Evolutionary conservation across 1,140 invertebrate species (phyloP), one percentile per base, ranked within the genome.

Genomic region (Drosophila tsacasi): DNA sequence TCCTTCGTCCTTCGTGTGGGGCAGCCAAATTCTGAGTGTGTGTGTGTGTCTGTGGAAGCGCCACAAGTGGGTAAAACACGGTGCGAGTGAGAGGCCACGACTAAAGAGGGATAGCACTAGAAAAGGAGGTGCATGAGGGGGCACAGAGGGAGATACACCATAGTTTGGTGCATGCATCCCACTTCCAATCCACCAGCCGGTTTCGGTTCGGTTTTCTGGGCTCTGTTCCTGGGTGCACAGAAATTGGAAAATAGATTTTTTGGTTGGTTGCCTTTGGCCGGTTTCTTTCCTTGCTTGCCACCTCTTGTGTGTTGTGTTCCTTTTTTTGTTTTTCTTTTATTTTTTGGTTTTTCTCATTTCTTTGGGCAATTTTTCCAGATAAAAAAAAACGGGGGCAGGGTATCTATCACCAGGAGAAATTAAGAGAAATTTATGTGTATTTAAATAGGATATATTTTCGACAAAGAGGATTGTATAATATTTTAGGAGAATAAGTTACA

Each of bases 161-260:
- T 58, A 68, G 71, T 77, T 83, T 74, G 60, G 78, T 78, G 78
- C 84, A 76, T 86, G 83, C 57, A 59, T 54, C 52, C 50, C 55
- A 49, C 47, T 42, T 50, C 55, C 65, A 23, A 55, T 55, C 25
- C 49, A 3, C 30, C 62, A 40, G 5, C 37, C 42, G 35, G 15
- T 12, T 32, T 52, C 52, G 25, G 64, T 58, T 52, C 59, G 46
- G 64, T 58, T 76, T 68, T 68, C 46, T 73, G 40, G 55, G 17
- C 44, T n/a, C 42, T 50, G 32, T 49, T 37, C 69, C 69, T 73
- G 76, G 66, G 76, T 80, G 78, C 85, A 76, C 85, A 82, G 81
- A 90, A 90, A 91, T 90, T 90, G 85, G 86, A 90, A 90, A 90
- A 90, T 90, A 90, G 85, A 90, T 90, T 90, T 90, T 90, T 90